Evolutionary conservation across 2,797 vertebrate genomes (phyloP), one percentile per base, ranked within the genome.

Genomic region (Microctenopoma stevenorrisi): DNA sequence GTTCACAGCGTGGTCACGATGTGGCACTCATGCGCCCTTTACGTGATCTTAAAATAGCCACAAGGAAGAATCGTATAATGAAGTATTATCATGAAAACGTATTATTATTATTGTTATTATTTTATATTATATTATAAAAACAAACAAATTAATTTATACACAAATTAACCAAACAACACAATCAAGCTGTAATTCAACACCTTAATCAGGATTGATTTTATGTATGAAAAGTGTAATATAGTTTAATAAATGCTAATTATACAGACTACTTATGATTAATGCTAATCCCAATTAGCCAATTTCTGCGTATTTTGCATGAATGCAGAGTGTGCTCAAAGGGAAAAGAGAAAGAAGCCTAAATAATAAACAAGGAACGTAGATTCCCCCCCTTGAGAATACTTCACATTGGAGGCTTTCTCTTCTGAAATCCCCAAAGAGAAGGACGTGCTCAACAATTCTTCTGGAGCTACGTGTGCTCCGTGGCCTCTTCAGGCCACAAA

Each of bases 401-500:
- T 78, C 25, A 61, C 49, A 60, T 70, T 43, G 70, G 11, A 60
- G 2, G 51, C 10, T 9, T 35, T 4, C 42, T 68, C 11, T 10
- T 7, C 7, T 13, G 10, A 55, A 55, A 42, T 5, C 42, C 68
- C 35, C 73, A 11, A 12, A 22, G 26, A 28, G 30, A 33, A 54
- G 10, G 37, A 51, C 33, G 30, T 25, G 18, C 35, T 68, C 55
- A 13, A 16, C 16, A 28, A 30, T 64, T 55, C 55, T 47, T 59
- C 4, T 5, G 37, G 47, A 56, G 52, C 65, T 43, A 51, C 26
- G 28, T 78, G 60, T 49, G 28, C 72, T 70, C 25, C n/a, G 58
- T 38, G 69, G 66, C 30, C 54, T 70, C 62, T 76, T 65, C 51
- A 61, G 68, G 66, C 68, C 68, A 63, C 0, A 3, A 43, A 5